Evolutionary conservation across 2,888 invertebrate genomes (phyloP), one percentile per base, ranked within the genome.

Genomic region (Machimus atricapillus): DNA sequence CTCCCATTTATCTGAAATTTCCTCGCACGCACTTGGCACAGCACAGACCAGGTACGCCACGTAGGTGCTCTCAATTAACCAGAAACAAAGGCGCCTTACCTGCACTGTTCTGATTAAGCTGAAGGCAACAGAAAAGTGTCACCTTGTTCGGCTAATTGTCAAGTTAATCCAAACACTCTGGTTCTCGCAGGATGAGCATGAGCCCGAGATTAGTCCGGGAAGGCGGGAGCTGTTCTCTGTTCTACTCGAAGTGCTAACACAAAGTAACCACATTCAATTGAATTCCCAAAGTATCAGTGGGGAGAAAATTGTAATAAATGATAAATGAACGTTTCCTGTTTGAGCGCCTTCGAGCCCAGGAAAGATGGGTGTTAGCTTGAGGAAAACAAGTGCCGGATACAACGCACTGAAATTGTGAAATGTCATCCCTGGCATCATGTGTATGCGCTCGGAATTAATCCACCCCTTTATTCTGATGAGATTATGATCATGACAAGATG

Each of bases 271-370:
- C 40, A 83, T 83, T 66, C 87, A 85, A 87, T 85, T 87, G 78
- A 83, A 73, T 37, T 73, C 40, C 83, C 85, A 78, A 87, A 83
- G 87, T 85, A 58, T 85, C 85, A 81, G 66, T 40, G 73, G 87
- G 79, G 81, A 79, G 85, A 87, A 85, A 85, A 82, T 77, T 85
- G 58, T 77, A 83, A 87, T 87, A 76, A 87, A 87, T 87, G 87
- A 87, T 87, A 85, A 87, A 87, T 87, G 85, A 73, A 85, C 85
- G 81, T 79, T 85, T 85, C 87, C 79, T 78, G 79, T 85, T 85
- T 87, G 85, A 86, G 66, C 85, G 81, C 79, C 27, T 77, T 87
- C 77, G 14, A 73, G n/a, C 27, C 19, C 58, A 66, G 58, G 81
- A 40, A 23, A 58, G 52, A 74, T 52, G 78, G 74, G 52, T 87